phyloP scores from a whole-genome alignment of 1,140 invertebrate species.

The Drosophila aff. region DNA sequence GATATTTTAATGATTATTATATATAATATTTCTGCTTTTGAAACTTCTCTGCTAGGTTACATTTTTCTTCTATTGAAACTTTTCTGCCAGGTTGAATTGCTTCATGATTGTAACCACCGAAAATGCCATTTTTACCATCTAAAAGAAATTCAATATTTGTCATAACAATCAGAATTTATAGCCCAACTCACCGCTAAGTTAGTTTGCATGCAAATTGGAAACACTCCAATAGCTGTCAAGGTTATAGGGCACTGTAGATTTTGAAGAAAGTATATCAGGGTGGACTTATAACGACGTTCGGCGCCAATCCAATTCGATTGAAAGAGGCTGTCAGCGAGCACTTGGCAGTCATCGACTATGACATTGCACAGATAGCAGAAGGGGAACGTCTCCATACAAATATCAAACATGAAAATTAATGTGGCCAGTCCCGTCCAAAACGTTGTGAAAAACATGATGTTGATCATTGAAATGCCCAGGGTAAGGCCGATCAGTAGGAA shows the following conservation, averaged over 20 bases:
- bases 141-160: neutral
- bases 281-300: constrained; percentile 35
- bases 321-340: constrained; percentile 45
- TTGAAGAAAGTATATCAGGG: constrained; percentile 54
- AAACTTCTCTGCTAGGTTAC: too few species aligned
- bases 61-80: constrained; percentile 30
- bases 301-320: constrained; percentile 61
- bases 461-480: constrained; percentile 31
- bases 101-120: constrained; percentile 53
- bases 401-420: constrained; percentile 17
- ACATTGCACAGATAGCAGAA: constrained; percentile 66
- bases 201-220: constrained; percentile 55
- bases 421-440: constrained; percentile 30
- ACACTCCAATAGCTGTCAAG: constrained; percentile 55
- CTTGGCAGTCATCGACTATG: constrained; percentile 45
- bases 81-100: constrained; percentile 61
- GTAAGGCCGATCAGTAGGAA: constrained; percentile 38
- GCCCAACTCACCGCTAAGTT: constrained; percentile 51
- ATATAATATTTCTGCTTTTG: too few species aligned
- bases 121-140: constrained; percentile 64
- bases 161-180: neutral
- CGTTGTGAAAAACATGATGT: constrained; percentile 43
- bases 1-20: neutral
- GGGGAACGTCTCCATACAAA: constrained; percentile 54
- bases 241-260: constrained; percentile 62